Percentiles rank a stretch among this genome's conserved stretches.
phyloP scores from a whole-genome alignment of 2,888 invertebrate species.

The Lithophane semibrunnea region DNA sequence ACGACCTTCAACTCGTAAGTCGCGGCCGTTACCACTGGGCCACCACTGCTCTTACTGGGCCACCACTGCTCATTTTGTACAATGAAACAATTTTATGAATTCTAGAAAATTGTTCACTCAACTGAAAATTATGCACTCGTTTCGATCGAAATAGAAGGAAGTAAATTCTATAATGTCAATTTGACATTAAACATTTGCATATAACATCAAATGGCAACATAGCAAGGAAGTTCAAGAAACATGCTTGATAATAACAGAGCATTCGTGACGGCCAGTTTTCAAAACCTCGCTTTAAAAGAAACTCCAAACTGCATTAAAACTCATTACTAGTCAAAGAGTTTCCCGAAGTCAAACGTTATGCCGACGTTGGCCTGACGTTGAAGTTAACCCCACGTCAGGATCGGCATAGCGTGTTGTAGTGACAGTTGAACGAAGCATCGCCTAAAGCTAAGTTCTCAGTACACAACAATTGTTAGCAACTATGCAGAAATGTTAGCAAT shows the following conservation, averaged over 20 bases:
- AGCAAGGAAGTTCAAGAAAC: conserved; percentile 16
- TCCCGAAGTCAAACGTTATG: neutral
- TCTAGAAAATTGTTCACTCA: neutral
- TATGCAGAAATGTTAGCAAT: neutral
- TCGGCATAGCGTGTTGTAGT: conserved; percentile 18
- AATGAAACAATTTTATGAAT: neutral
- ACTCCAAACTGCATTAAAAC: conserved; percentile 29
- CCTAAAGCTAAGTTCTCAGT: neutral
- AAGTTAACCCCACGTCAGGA: conserved; percentile 27
- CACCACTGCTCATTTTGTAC: too few relatives aligned
- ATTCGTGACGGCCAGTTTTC: conserved; percentile 31
- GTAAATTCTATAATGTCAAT: neutral
- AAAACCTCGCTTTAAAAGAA: conserved; percentile 19
- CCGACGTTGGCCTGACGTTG: conserved; percentile 14
- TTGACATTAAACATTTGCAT: conserved; percentile 13
- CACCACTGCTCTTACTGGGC: too few relatives aligned
- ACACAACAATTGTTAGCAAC: neutral
- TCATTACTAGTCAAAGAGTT: conserved; percentile 12
- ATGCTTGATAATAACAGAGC: neutral
- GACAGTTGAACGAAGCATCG: neutral
- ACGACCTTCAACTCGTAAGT: too few relatives aligned
- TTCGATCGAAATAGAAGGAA: neutral
- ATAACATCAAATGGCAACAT: conserved; percentile 6
- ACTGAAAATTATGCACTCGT: neutral
- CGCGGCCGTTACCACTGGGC: too few relatives aligned